These are phyloP conservation scores for Acropora yongei DNA, from an alignment of 64 coral and sea anemone species.

Conservation along the genomic window DNA sequence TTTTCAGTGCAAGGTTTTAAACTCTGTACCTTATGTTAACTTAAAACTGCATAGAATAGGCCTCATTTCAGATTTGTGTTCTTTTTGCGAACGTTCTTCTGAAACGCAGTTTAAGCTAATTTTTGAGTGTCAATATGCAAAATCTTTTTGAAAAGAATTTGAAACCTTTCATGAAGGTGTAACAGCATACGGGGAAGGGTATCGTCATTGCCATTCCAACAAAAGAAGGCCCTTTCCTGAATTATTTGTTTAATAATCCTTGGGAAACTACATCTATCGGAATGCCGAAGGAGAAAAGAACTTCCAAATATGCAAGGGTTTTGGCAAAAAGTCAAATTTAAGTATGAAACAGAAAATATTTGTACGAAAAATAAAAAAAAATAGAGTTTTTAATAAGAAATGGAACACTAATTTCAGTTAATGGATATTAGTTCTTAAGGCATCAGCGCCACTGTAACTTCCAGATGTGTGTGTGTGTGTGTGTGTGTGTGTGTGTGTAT, in stretches of 20 bases:
- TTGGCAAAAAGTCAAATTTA: neutral
- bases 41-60: neutral
- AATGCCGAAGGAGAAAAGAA: neutral
- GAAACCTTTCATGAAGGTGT: neutral
- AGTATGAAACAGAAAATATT: neutral
- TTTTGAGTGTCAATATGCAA: neutral
- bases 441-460: neutral
- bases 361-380: neutral
- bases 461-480: neutral
- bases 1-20: slow-evolving; percentile 5
- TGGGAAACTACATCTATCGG: neutral
- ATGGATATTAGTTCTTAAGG: neutral
- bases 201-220: neutral
- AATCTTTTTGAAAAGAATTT: slow-evolving; percentile 3
- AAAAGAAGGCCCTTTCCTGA: neutral
- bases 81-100: neutral
- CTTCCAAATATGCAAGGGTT: neutral
- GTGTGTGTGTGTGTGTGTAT: no score
- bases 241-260: neutral
- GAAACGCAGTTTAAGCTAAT: neutral
- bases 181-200: neutral
- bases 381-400: neutral
- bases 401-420: neutral
- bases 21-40: neutral
- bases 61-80: neutral